These are phyloP conservation scores for Himalopsyche japonica DNA, from an alignment of 2,888 invertebrate genomes.

Conservation along the genomic window DNA sequence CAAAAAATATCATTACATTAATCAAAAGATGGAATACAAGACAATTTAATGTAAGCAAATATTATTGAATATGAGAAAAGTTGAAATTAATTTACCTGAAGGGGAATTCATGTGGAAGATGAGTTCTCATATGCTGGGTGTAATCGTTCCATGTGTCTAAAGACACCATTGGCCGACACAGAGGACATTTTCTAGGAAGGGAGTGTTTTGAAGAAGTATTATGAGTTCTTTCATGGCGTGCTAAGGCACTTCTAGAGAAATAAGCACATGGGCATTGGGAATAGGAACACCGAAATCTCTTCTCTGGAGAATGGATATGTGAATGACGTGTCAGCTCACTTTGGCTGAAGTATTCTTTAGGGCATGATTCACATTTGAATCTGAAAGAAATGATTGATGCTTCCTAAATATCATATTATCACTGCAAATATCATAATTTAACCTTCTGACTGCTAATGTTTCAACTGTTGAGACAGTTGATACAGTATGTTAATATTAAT, in stretches of 20 bases:
- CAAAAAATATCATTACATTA: too few relatives aligned
- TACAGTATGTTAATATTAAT: too few relatives aligned
- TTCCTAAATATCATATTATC: too few relatives aligned
- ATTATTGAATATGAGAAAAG: background rate
- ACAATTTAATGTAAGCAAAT: too few relatives aligned
- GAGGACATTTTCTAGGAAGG: background rate
- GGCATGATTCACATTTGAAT: constrained; percentile 34
- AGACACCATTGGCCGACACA: background rate
- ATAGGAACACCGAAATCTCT: constrained; percentile 30
- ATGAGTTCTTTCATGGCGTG: constrained; percentile 28
- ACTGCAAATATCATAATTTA: too few relatives aligned
- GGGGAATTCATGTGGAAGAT: constrained; percentile 10
- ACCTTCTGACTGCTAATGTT: too few relatives aligned
- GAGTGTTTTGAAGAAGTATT: background rate
- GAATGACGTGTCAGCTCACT: constrained; percentile 36
- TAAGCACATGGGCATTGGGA: constrained; percentile 34
- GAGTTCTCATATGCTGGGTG: constrained; percentile 10
- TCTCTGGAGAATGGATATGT: constrained; percentile 29
- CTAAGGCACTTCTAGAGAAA: constrained; percentile 34
- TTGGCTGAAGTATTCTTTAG: constrained; percentile 36
- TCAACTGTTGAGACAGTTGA: too few relatives aligned
- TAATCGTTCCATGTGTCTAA: constrained; percentile 18
- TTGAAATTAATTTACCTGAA: constrained; percentile 7
- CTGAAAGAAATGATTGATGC: constrained; percentile 10
- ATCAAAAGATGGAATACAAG: too few relatives aligned